Percentiles rank a stretch among this genome's conserved stretches.
Conservation (phyloP, 2,888 invertebrate species). For the Kryphioiulus occultus region DNA sequence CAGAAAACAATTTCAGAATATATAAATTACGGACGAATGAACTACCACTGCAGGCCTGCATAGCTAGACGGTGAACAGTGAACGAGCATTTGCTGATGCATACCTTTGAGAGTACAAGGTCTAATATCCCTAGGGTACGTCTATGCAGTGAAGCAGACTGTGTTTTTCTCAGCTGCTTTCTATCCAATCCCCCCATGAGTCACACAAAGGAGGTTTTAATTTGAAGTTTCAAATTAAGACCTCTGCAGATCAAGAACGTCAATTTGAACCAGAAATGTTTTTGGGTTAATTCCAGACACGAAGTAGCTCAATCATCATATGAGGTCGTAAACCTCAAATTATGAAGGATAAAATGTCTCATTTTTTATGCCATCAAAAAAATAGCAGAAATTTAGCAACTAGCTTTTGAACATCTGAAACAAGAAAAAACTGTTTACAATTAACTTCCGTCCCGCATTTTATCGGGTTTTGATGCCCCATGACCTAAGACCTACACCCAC, state of each 20-base stretch:
- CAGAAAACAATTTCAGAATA: too few species aligned
- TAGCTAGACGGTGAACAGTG: too few species aligned
- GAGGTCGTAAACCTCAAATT: background rate
- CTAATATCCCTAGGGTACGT: background rate
- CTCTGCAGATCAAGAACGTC: too few species aligned
- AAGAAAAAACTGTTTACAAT: background rate
- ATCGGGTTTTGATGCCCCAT: background rate
- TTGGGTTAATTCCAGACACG: background rate
- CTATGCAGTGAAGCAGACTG: background rate
- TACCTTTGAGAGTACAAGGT: background rate
- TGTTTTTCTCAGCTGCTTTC: background rate
- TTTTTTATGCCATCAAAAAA: background rate
- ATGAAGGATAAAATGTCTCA: background rate
- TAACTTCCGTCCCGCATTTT: background rate
- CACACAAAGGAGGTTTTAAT: background rate
- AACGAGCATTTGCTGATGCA: background rate
- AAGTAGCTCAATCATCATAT: slow-evolving; percentile 6
- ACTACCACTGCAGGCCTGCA: too few species aligned
- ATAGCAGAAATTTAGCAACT: background rate
- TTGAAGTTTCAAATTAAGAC: background rate
- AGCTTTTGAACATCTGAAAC: background rate
- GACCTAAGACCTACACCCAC: background rate
- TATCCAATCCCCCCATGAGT: background rate
- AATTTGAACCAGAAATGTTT: background rate
- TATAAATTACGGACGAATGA: too few species aligned